Evolutionary conservation across 2,888 invertebrate genomes (phyloP).

Genomic region (Stenurella melanura): DNA sequence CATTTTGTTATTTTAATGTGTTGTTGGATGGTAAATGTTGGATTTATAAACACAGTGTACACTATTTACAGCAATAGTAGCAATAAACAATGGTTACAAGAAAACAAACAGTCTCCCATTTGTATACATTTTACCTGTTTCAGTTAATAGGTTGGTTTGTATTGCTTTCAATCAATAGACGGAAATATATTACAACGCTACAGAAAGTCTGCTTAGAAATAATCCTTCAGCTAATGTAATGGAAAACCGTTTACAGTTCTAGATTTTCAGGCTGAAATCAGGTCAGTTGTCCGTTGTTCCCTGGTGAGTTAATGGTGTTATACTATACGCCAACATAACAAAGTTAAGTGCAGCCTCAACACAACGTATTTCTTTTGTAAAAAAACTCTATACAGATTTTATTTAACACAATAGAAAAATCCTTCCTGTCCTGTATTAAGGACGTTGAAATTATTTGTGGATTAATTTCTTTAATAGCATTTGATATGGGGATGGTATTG

Average conservation of each 20-base stretch:
- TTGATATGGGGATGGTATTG: no score
- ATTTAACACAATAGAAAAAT: constrained; percentile 3
- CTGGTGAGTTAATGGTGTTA: constrained; percentile 23
- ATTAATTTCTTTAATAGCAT: no score
- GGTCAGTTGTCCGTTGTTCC: constrained; percentile 35
- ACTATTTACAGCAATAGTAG: no score
- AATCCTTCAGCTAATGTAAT: constrained; percentile 33
- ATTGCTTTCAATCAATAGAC: constrained; percentile 8
- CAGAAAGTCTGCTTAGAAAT: constrained; percentile 11
- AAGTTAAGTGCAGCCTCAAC: constrained; percentile 17
- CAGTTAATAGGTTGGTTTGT: not conserved
- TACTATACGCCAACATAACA: not conserved
- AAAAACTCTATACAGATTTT: not conserved
- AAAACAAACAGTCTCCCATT: no score
- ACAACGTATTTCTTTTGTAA: not conserved
- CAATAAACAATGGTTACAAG: no score
- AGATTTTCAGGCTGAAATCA: constrained; percentile 26
- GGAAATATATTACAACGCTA: constrained; percentile 5
- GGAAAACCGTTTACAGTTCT: constrained; percentile 29
- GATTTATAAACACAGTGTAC: no score
- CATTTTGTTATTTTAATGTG: no score
- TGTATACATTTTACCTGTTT: not conserved
- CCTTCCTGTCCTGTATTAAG: no score
- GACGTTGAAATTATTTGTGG: no score
- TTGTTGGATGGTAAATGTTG: no score